phyloP scores from a whole-genome alignment of 2,113 vertebrate genomes.

The Morphnarchus princeps region DNA sequence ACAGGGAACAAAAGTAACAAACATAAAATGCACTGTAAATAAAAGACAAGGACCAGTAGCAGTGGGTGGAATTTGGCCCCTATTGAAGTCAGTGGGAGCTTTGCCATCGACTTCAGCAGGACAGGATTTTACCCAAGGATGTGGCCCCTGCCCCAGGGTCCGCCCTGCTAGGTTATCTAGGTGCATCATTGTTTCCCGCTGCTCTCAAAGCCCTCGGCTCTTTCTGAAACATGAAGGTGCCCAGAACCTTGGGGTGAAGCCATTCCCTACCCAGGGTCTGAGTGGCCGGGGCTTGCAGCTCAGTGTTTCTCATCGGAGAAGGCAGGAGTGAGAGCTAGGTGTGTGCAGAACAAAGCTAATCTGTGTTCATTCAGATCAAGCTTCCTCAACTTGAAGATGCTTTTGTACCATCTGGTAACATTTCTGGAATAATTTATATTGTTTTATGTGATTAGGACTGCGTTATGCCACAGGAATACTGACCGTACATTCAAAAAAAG shows the following conservation, averaged over 20 bases:
- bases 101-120: background rate
- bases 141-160: background rate
- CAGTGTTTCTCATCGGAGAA: fast-evolving
- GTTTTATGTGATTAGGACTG: background rate
- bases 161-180: background rate
- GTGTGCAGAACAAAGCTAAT: background rate
- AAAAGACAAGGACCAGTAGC: constrained; percentile 1
- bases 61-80: background rate
- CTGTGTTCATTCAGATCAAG: background rate
- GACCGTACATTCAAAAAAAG: background rate
- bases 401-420: background rate
- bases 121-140: constrained; percentile 19
- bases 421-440: background rate
- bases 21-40: constrained; percentile 4
- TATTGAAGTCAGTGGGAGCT: constrained; percentile 48
- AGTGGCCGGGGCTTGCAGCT: fast-evolving
- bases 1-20: constrained; percentile 41
- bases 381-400: background rate
- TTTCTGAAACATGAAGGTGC: background rate
- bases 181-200: background rate
- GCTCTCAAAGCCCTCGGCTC: background rate
- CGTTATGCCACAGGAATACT: background rate
- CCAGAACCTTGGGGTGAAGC: background rate
- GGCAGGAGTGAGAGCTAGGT: background rate
- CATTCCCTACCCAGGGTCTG: background rate